phyloP scores from a whole-genome alignment of 2,888 invertebrate genomes.

The Tolmerus cingulatus region DNA sequence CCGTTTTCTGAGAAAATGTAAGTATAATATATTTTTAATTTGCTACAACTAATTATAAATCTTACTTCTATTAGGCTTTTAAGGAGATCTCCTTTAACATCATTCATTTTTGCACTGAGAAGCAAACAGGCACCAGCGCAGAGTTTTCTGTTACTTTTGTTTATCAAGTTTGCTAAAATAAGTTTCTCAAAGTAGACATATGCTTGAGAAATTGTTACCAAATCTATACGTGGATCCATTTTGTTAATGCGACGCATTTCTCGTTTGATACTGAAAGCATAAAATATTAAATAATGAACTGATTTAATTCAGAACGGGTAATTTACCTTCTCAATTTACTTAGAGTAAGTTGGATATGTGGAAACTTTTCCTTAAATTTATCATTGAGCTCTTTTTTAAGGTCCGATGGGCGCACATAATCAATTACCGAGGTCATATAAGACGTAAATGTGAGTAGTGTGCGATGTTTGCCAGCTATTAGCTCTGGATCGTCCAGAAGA shows the following conservation, averaged over 20 bases:
- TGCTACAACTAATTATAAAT: background rate
- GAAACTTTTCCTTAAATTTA: constrained; percentile 94
- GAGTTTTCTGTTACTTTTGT: constrained; percentile 93
- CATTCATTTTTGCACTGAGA: constrained; percentile 95
- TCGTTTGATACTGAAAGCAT: constrained; percentile 79
- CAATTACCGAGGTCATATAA: constrained; percentile 94
- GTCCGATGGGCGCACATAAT: constrained; percentile 94
- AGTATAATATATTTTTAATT: background rate
- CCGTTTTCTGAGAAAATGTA: constrained; percentile 75
- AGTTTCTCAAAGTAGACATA: constrained; percentile 99
- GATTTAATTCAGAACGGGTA: background rate
- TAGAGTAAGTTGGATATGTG: constrained; percentile 90
- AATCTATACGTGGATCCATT: constrained; percentile 81
- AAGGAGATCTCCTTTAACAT: constrained; percentile 89
- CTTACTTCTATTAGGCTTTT: constrained; percentile 87
- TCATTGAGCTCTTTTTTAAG: constrained; percentile 97
- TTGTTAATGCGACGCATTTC: constrained; percentile 94
- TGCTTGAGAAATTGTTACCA: constrained; percentile 92
- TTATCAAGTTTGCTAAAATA: constrained; percentile 88
- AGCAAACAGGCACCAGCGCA: constrained; percentile 95
- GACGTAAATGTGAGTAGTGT: constrained; percentile 87
- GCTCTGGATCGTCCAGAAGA: constrained; percentile 90
- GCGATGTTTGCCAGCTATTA: constrained; percentile 88
- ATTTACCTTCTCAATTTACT: constrained; percentile 92
- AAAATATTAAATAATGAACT: background rate